Evolutionary conservation across 2,888 invertebrate genomes (phyloP), one percentile per base, ranked within the genome.

Genomic region (Ariolimax columbianus): DNA sequence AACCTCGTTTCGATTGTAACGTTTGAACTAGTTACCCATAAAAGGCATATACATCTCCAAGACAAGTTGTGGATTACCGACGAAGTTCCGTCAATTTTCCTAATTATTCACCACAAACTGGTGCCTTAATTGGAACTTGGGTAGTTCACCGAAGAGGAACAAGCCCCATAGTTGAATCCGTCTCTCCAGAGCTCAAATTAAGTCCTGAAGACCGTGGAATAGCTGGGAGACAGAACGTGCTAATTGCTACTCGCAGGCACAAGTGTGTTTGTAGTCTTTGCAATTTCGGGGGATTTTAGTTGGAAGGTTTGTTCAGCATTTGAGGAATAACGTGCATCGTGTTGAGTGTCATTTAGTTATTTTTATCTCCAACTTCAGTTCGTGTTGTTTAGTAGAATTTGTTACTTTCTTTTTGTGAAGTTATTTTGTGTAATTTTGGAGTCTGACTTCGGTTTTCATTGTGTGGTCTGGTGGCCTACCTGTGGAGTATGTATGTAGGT

Each of bases 91-190:
- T 11, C 68, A 68, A 36, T 68, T 73, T 73, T 14, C n/a, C 17
- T n/a, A 40, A 73, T 73, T 73, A 73, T 73, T 47, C 47, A 26
- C 43, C n/a, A 3, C 26, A 73, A 73, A 73, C n/a, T 73, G 43
- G 43, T n/a, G 73, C 43, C 38, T 47, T 73, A 73, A 73, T 73
- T 73, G 73, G 73, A 43, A 7, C 43, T 47, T 26, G 73, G 47
- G 73, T 47, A 66, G 73, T n/a, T 30, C 73, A 23, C 14, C n/a
- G n/a, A 6, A 9, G n/a, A 36, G 30, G 30, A 47, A 30, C n/a
- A 43, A 73, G 47, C 26, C 55, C 33, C 14, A 33, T 66, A 14
- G 30, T 66, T 33, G 66, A 66, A 33, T 30, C 66, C 33, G 33
- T 66, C 66, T 11, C 33, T 66, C 33, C 14, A 66, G 66, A 9